These are phyloP conservation scores for Eristalinus aeneus DNA, from an alignment of 2,888 invertebrate genomes.

Conservation along the genomic window DNA sequence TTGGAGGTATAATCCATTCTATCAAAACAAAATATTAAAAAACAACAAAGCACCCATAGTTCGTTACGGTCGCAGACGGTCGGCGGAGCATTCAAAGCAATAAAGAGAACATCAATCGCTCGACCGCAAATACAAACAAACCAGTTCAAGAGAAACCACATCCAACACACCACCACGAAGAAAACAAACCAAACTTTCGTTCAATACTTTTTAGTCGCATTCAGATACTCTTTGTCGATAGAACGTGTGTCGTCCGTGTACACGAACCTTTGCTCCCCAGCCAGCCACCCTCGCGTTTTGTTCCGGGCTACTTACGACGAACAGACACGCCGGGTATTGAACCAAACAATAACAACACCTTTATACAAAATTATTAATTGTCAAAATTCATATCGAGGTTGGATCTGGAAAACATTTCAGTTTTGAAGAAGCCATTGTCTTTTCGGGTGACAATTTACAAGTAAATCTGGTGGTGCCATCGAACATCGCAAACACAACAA, in stretches of 20 bases:
- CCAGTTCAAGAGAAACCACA: constrained; percentile 43
- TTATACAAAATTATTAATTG: constrained; percentile 16
- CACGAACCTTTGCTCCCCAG: constrained; percentile 33
- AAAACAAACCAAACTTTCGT: constrained; percentile 66
- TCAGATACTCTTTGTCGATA: constrained; percentile 70
- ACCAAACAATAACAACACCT: constrained; percentile 50
- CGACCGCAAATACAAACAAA: constrained; percentile 58
- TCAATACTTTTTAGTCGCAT: constrained; percentile 70
- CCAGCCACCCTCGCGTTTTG: constrained; percentile 55
- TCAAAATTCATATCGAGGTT: constrained; percentile 40
- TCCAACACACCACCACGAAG: constrained; percentile 62
- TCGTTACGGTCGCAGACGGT: background rate
- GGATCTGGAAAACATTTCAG: constrained; percentile 25
- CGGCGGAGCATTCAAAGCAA: constrained; percentile 1
- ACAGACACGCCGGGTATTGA: constrained; percentile 56
- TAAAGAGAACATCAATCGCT: constrained; percentile 65
- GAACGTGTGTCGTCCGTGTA: constrained; percentile 61
- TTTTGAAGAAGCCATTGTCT: constrained; percentile 15
- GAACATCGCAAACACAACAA: constrained; percentile 8
- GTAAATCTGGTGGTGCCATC: constrained; percentile 17
- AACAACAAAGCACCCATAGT: background rate
- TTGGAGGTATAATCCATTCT: background rate
- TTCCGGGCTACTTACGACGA: constrained; percentile 14
- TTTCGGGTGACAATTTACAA: constrained; percentile 37
- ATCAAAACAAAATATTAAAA: background rate